Evolutionary conservation across 64 coral and sea anemone genomes (phyloP).

Genomic region (Platygyra sinensis): DNA sequence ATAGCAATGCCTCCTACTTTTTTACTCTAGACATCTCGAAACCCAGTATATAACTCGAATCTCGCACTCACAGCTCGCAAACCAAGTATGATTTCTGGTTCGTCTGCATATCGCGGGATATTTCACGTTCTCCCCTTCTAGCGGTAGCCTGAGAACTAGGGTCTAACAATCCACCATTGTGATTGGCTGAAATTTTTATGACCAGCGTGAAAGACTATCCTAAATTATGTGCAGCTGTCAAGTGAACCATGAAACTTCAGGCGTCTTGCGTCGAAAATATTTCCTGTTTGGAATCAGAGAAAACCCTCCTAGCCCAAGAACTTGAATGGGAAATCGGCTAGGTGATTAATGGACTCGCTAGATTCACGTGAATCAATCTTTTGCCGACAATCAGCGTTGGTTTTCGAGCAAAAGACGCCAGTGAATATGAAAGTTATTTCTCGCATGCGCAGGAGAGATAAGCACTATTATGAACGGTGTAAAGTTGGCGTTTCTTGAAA

Average conservation of each 20-base stretch:
- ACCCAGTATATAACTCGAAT: too few relatives aligned
- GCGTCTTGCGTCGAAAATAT: constrained; percentile 18
- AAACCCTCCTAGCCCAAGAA: background rate
- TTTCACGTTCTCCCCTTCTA: background rate
- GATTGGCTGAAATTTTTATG: constrained; percentile 27
- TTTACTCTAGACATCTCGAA: too few relatives aligned
- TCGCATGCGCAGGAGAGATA: constrained; percentile 46
- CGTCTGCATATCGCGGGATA: too few relatives aligned
- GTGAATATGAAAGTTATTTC: constrained; percentile 14
- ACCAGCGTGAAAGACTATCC: background rate
- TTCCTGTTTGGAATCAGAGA: background rate
- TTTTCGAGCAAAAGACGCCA: background rate
- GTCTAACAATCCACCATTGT: background rate
- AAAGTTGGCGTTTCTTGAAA: background rate
- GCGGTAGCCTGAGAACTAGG: constrained; percentile 1
- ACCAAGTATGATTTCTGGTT: too few relatives aligned
- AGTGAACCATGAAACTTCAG: background rate
- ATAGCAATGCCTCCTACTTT: too few relatives aligned
- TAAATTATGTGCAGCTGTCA: constrained; percentile 33
- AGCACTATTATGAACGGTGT: background rate
- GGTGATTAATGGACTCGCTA: background rate
- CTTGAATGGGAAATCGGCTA: background rate
- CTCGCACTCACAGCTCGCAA: too few relatives aligned
- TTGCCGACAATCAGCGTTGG: background rate
- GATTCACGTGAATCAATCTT: background rate